Percentiles rank a stretch among this genome's conserved stretches.
These are phyloP conservation scores for Syngnathus typhle DNA, from an alignment of 2,113 vertebrate species.

Conservation along the genomic window DNA sequence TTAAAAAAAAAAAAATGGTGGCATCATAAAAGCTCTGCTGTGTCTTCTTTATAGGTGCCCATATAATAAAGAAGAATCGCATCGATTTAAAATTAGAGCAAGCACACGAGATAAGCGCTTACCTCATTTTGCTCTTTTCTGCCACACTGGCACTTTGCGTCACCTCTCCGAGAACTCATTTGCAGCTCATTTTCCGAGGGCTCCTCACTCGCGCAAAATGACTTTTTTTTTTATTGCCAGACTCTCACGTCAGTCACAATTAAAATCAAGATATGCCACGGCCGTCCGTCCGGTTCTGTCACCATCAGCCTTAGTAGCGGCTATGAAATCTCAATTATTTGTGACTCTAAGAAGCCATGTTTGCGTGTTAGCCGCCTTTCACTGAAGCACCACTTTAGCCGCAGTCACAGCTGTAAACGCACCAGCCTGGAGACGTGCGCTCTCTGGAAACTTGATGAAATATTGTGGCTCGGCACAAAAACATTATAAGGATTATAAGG, in stretches of 20 bases:
- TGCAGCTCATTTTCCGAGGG: background rate
- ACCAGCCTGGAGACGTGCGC: background rate
- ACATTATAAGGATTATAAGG: too few species aligned
- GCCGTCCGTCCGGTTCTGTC: background rate
- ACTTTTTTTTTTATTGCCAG: background rate
- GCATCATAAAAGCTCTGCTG: background rate
- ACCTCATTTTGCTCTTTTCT: background rate
- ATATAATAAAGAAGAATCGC: background rate
- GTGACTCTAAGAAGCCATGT: background rate
- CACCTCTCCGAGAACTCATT: background rate
- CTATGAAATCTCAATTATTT: slow-evolving; percentile 2
- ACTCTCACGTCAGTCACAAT: slow-evolving; percentile 1
- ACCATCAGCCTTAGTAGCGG: background rate
- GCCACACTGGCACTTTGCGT: background rate
- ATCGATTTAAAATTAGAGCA: background rate
- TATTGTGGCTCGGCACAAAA: background rate
- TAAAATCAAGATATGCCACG: slow-evolving; percentile 2
- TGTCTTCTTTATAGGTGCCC: background rate
- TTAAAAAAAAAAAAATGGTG: background rate
- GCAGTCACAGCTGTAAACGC: slow-evolving; percentile 1
- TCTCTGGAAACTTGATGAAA: background rate
- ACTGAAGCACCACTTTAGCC: slow-evolving; percentile 1
- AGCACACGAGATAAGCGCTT: background rate
- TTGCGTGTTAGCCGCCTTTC: background rate
- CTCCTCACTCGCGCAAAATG: background rate